A percentile compares a stretch with the other conserved stretches of the same genome.
Evolutionary conservation across 1,140 invertebrate genomes (phyloP).

Genomic region (Ceratoteleas bidentatus): DNA sequence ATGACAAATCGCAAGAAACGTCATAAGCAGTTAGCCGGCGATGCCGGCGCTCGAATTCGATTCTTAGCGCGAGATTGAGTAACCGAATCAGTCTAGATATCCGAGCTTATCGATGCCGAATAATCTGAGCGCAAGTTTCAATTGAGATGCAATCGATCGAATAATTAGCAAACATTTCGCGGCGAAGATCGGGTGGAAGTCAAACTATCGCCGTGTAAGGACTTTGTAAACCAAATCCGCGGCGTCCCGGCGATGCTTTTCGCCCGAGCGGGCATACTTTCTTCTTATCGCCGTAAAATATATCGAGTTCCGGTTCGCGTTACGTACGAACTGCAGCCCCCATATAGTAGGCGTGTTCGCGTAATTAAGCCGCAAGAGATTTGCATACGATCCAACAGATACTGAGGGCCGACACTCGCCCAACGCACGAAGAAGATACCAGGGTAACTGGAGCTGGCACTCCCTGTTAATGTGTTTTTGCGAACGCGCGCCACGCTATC

Average conservation of each 20-base stretch:
- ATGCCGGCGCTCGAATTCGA: slow-evolving; percentile 3
- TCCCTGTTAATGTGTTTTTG: slow-evolving; percentile 71
- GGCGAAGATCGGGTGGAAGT: slow-evolving; percentile 35
- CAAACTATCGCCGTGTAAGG: slow-evolving; percentile 52
- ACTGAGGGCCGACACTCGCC: slow-evolving; percentile 55
- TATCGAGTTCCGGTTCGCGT: slow-evolving; percentile 76
- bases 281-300: slow-evolving; percentile 77
- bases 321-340: slow-evolving; percentile 72
- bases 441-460: slow-evolving; percentile 69
- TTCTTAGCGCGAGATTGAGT: slow-evolving; percentile 15
- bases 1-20: neutral
- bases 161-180: slow-evolving; percentile 61
- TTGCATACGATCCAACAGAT: slow-evolving; percentile 79
- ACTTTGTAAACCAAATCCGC: slow-evolving; percentile 59
- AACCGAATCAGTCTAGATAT: slow-evolving; percentile 33
- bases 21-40: neutral
- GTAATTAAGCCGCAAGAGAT: slow-evolving; percentile 80
- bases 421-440: slow-evolving; percentile 69
- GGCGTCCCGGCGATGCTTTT: slow-evolving; percentile 47
- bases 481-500: slow-evolving; percentile 52
- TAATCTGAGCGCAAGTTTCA: slow-evolving; percentile 52
- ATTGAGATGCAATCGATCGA: slow-evolving; percentile 62
- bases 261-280: slow-evolving; percentile 55
- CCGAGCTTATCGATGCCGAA: slow-evolving; percentile 38
- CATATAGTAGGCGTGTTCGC: slow-evolving; percentile 77